Conservation (phyloP, 64 coral and sea anemone genomes). For the Exaiptasia diaphana region DNA sequence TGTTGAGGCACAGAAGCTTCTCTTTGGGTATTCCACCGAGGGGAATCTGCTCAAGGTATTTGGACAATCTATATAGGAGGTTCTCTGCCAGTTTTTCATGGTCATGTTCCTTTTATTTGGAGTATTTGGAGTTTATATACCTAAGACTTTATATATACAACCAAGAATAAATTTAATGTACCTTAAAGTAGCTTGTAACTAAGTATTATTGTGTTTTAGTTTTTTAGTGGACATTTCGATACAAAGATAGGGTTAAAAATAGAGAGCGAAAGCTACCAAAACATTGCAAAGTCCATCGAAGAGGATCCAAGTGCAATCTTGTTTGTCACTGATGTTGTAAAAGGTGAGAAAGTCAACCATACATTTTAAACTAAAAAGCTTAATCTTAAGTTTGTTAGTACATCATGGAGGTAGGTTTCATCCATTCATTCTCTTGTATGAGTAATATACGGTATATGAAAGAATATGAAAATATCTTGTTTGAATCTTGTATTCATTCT, state of each 20-base stretch:
- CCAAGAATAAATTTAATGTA: too few species aligned
- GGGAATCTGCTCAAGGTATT: conserved; percentile 71
- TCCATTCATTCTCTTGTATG: too few species aligned
- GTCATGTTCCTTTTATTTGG: too few species aligned
- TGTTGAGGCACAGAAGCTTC: conserved; percentile 73
- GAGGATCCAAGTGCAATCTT: conserved; percentile 40
- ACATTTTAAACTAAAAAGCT: background rate
- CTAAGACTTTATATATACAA: too few species aligned
- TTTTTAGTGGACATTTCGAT: conserved; percentile 85
- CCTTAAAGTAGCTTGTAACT: too few species aligned
- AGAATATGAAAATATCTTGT: too few species aligned
- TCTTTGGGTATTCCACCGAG: conserved; percentile 63
- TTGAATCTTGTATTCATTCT: too few species aligned
- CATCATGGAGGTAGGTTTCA: too few species aligned
- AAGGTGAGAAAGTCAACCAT: conserved; percentile 16
- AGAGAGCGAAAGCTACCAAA: conserved; percentile 59
- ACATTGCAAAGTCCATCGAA: conserved; percentile 36
- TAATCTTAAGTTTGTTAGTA: too few species aligned
- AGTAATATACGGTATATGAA: too few species aligned
- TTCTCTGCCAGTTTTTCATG: background rate
- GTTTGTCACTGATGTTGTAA: conserved; percentile 69
- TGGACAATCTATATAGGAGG: background rate
- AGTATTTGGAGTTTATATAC: too few species aligned
- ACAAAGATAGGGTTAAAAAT: conserved; percentile 63
- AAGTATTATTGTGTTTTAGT: conserved; percentile 58